Evolutionary conservation across 2,113 vertebrate species (phyloP), one percentile per base, ranked within the genome.

Genomic region (Corynorhinus townsendii): DNA sequence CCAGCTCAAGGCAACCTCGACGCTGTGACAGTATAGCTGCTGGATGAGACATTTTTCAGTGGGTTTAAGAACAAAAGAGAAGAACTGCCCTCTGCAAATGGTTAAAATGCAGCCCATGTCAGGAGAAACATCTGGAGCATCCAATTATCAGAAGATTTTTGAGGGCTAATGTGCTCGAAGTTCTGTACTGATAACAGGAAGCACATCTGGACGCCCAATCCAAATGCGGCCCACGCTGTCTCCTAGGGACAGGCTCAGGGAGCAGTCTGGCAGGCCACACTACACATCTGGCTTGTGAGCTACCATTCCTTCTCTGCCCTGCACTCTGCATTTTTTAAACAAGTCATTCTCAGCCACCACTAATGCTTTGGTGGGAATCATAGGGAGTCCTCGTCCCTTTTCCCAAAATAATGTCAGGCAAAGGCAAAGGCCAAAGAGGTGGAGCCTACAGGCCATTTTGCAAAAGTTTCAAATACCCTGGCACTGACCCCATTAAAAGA

Each of bases 381-480:
- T 87, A 93, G 28, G 40, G 90, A 94, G 85, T 90, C 54, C 85
- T 76, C 75, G 47, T 40, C 72, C 35, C 89, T 94, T 77, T 96
- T 95, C 96, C 95, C 88, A 95, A 96, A 93, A 92, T 96, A 97
- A 94, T n/a, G 68, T 96, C 80, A 92, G 85, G n/a, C 79, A 80
- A 77, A 87, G 89, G 85, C 82, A 96, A 90, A 93, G 88, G 91
- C 79, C 91, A 81, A 76, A 76, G 94, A 96, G 94, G 89, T 77
- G 95, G 95, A 82, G 96, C 71, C 90, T 71, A 45, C 45, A 68
- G 76, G 86, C 92, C 88, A 88, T 77, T 95, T 90, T 92, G 89
- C 90, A 92, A 84, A 96, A 96, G 97, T 97, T 97, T 97, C 95
- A 97, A 95, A 95, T 97, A 91, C 94, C 96, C 76, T 94, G 90